Base-by-base conservation (phyloP, 2,797 vertebrate genomes). In the Acanthurus leucopareius region DNA sequence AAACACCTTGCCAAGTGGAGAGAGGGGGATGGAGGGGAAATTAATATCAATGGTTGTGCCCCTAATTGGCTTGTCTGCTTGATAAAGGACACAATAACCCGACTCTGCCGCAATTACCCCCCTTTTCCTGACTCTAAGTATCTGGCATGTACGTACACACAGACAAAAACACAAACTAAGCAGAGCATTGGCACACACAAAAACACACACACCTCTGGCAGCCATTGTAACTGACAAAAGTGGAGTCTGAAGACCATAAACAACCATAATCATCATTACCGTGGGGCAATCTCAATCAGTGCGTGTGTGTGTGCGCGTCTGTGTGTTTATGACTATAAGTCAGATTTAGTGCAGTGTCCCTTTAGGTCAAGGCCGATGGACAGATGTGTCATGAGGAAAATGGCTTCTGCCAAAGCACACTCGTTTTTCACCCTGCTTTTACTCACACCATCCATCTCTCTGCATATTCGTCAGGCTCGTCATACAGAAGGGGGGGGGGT, bases 1-100 rank as follows among this genome's bases (percentile, higher is more conserved):
- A 91, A 93, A 90, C 79, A 86, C 73, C 77, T 59, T 69, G 1
- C 56, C 82, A 79, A 67, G 72, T 35, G 67, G 49, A 60, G 73
- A 32, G 69, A 75, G 57, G 53, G 70, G 69, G 79, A 66, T 76
- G 75, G 63, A 77, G 64, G 71, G 77, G 20, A 88, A 89, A 93
- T 93, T 87, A 89, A 93, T 93, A 94, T 92, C 88, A 88, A 90
- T 92, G 85, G 87, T 84, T 82, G 73, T 80, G 82, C 32, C 88
- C 82, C 78, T 93, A 93, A 93, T 92, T 93, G 90, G 89, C 89
- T 89, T 93, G 91, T 92, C 89, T 87, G 80, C 83, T 83, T 91
- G 92, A 92, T 92, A 88, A 89, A 93, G 85, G 86, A 87, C 89
- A 92, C 86, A 90, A 90, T 90, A 89, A 90, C 80, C 66, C n/a